Conservation (phyloP, 2,797 vertebrate species). For the Hoplostethus mediterraneus region DNA sequence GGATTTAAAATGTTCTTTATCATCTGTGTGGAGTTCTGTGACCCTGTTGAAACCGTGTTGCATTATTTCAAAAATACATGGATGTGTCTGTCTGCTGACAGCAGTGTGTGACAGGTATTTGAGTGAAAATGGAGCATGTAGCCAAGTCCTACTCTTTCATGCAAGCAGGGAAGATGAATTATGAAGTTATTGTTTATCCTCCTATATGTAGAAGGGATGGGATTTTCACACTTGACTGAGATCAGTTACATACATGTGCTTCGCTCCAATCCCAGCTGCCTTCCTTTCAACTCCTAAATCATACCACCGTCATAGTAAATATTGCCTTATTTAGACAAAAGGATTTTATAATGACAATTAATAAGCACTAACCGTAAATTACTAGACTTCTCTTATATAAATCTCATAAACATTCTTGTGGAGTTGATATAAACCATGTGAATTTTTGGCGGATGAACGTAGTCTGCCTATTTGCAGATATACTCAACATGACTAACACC, state of each 20-base stretch:
- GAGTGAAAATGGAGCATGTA: background rate
- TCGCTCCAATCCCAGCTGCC: background rate
- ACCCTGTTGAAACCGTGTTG: constrained; percentile 26
- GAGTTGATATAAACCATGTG: constrained; percentile 55
- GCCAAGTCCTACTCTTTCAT: constrained; percentile 1
- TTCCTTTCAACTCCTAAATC: background rate
- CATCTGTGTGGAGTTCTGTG: background rate
- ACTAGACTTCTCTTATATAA: constrained; percentile 32
- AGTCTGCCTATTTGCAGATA: constrained; percentile 60
- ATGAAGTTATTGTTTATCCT: background rate
- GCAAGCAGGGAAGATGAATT: constrained; percentile 23
- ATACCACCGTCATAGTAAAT: background rate
- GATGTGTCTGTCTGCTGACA: background rate
- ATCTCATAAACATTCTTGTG: constrained; percentile 35
- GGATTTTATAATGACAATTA: constrained; percentile 51
- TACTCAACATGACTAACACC: constrained; percentile 56
- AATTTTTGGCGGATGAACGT: constrained; percentile 62
- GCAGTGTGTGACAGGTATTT: background rate
- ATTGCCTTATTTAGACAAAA: constrained; percentile 31
- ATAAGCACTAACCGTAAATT: constrained; percentile 51
- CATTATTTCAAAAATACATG: constrained; percentile 20
- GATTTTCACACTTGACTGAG: background rate
- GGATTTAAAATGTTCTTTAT: background rate
- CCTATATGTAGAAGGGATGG: too few species aligned
- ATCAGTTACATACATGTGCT: constrained; percentile 8